Percentiles rank a stretch among this genome's conserved stretches.
Conservation (phyloP, 2,113 vertebrate species). For the Ibidorhyncha struthersii region DNA sequence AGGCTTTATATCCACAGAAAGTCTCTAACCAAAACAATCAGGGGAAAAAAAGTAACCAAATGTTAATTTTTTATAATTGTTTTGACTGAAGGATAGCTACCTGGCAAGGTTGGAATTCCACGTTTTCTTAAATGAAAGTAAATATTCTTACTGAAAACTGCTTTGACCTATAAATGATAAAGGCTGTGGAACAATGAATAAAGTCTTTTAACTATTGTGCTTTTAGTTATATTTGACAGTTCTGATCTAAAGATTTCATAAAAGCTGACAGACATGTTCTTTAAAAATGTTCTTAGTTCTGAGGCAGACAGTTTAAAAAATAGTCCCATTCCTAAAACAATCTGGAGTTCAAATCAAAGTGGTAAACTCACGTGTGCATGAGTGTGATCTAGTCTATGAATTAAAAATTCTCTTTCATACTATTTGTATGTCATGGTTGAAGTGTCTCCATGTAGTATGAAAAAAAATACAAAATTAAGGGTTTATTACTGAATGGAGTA, state of each 20-base stretch:
- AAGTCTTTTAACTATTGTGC: constrained; percentile 41
- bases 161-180: constrained; percentile 35
- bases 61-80: not conserved
- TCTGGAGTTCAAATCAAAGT: constrained; percentile 21
- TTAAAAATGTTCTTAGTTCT: constrained; percentile 15
- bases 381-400: not conserved
- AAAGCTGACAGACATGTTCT: constrained; percentile 5
- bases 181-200: constrained; percentile 9
- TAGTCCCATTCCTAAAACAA: not conserved
- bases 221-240: constrained; percentile 35
- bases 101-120: not conserved
- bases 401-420: constrained; percentile 16
- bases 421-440: not conserved
- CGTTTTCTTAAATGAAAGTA: not conserved
- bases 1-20: not conserved
- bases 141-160: constrained; percentile 9
- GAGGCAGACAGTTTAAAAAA: constrained; percentile 29
- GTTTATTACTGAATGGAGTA: not conserved
- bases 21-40: not conserved
- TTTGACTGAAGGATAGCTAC: not conserved
- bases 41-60: not conserved
- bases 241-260: constrained; percentile 52
- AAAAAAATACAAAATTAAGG: not conserved
- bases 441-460: not conserved
- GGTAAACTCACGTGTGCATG: not conserved